Evolutionary conservation across 2,888 invertebrate genomes (phyloP).

Genomic region (Eupithecia tripunctaria): DNA sequence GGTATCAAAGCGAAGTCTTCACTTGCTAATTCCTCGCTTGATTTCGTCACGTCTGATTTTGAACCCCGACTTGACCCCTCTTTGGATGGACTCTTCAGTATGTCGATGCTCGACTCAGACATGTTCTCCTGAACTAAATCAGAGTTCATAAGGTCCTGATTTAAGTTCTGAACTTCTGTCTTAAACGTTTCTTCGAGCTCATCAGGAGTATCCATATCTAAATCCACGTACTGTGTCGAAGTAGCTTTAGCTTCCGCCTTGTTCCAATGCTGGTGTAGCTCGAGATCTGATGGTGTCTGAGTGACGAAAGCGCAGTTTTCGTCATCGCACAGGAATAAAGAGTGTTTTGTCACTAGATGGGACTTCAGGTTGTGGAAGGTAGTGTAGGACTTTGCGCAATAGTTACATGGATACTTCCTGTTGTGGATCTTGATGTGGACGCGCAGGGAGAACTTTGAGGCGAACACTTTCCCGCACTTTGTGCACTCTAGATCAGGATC

Average conservation of each 20-base stretch:
- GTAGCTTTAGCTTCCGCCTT: background rate
- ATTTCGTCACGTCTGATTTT: background rate
- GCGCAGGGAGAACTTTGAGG: constrained; percentile 73
- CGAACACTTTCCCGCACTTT: constrained; percentile 77
- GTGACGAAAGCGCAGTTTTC: constrained; percentile 58
- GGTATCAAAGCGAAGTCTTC: background rate
- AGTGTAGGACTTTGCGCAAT: constrained; percentile 63
- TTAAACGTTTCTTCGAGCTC: constrained; percentile 44
- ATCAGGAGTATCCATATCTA: constrained; percentile 35
- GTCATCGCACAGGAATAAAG: constrained; percentile 57
- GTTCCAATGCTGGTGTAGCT: constrained; percentile 53
- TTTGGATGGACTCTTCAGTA: background rate
- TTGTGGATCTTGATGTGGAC: constrained; percentile 73
- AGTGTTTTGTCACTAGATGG: constrained; percentile 64
- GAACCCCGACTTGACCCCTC: background rate
- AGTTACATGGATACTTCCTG: constrained; percentile 62
- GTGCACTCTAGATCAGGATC: constrained; percentile 76
- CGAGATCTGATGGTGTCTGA: constrained; percentile 50
- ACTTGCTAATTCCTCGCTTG: background rate
- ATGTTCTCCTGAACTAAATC: background rate
- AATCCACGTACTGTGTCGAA: background rate
- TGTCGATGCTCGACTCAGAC: background rate
- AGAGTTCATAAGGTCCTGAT: constrained; percentile 7
- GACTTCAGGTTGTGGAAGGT: constrained; percentile 53
- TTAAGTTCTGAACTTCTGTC: constrained; percentile 3